Evolutionary conservation across 2,113 vertebrate genomes (phyloP).

Genomic region (Pollachius pollachius): DNA sequence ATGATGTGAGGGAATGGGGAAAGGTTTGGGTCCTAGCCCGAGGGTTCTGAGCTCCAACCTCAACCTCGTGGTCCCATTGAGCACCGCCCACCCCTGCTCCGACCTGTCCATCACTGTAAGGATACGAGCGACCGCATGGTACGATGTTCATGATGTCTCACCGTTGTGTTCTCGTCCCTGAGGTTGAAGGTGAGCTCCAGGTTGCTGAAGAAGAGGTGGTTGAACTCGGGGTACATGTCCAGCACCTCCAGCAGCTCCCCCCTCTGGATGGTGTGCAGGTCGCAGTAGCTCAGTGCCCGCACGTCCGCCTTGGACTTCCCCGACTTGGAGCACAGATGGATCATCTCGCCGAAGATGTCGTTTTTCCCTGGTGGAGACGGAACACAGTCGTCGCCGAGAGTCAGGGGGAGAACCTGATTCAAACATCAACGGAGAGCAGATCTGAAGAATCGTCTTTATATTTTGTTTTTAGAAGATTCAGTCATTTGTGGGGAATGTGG

Average conservation of each 20-base stretch:
- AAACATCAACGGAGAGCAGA: too few species aligned
- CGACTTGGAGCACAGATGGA: slow-evolving; percentile 91
- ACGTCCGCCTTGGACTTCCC: slow-evolving; percentile 97
- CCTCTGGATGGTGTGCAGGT: slow-evolving; percentile 94
- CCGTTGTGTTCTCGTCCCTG: slow-evolving; percentile 88
- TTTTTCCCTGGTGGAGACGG: slow-evolving; percentile 84
- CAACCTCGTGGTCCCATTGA: too few species aligned
- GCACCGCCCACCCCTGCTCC: too few species aligned
- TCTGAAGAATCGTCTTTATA: too few species aligned
- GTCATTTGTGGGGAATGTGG: too few species aligned
- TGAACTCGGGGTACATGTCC: slow-evolving; percentile 99
- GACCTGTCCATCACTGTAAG: too few species aligned
- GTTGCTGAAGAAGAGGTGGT: slow-evolving; percentile 92
- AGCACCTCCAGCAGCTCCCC: slow-evolving; percentile 95
- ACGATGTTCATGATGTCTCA: slow-evolving; percentile 37
- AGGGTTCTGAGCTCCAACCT: too few species aligned
- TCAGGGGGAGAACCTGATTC: neutral
- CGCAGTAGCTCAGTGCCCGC: slow-evolving; percentile 95
- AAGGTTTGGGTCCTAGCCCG: too few species aligned
- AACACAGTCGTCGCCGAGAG: neutral
- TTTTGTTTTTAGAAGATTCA: too few species aligned
- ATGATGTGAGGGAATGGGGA: too few species aligned
- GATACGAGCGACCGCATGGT: too few species aligned
- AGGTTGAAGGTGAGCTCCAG: slow-evolving; percentile 96
- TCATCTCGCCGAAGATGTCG: slow-evolving; percentile 98